These are phyloP conservation scores for Mus caroli DNA, from an alignment of 2,797 vertebrate genomes.

Conservation along the genomic window DNA sequence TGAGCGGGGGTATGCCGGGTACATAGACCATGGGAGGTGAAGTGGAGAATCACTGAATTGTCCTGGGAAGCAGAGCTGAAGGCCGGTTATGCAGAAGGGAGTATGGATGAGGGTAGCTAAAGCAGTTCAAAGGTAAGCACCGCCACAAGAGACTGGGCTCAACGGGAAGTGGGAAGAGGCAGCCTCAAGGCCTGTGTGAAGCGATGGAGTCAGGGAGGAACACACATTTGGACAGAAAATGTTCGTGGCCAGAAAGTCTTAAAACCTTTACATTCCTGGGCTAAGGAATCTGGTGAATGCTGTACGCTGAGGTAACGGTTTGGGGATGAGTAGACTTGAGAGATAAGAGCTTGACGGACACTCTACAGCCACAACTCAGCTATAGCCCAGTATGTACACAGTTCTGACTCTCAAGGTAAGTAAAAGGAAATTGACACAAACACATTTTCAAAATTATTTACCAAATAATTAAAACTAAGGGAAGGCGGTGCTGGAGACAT, in stretches of 20 bases:
- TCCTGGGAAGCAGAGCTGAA: not conserved
- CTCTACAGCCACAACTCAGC: not conserved
- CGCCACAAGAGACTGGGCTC: not conserved
- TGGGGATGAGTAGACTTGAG: not conserved
- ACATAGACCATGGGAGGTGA: not conserved
- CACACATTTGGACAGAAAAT: not conserved
- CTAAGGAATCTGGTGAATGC: not conserved
- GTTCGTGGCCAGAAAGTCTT: not conserved
- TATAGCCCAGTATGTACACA: not conserved
- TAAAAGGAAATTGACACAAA: not conserved
- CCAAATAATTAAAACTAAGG: constrained; percentile 42
- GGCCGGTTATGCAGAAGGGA: not conserved
- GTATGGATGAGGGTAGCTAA: not conserved
- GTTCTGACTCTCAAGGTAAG: not conserved
- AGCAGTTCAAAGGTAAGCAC: not conserved
- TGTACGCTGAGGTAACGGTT: not conserved
- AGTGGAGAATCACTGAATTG: not conserved
- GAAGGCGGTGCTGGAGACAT: not conserved
- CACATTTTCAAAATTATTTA: constrained; percentile 15
- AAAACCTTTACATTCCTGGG: constrained; percentile 15
- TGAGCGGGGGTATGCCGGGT: not conserved
- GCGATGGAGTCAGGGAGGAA: not conserved
- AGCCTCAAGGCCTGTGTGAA: not conserved
- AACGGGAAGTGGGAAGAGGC: not conserved
- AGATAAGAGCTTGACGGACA: not conserved